Conservation (phyloP, 2,797 vertebrate genomes). For the Dermochelys coriacea region DNA sequence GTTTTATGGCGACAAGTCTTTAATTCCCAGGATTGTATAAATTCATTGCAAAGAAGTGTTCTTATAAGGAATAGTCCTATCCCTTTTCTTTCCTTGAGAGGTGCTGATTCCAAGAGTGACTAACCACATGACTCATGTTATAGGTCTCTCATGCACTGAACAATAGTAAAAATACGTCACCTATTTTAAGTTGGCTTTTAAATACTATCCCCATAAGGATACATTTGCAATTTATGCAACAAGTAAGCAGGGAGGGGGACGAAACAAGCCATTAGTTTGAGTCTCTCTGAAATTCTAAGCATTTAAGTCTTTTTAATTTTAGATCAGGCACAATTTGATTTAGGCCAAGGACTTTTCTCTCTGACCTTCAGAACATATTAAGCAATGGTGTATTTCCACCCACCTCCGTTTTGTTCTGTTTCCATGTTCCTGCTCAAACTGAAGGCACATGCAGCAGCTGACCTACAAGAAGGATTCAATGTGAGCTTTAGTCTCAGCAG, state of each 20-base stretch:
- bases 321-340: constrained; percentile 58
- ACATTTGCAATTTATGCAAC: background rate
- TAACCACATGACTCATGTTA: background rate
- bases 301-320: constrained; percentile 56
- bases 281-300: constrained; percentile 26
- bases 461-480: background rate
- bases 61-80: background rate
- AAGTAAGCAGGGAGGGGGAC: background rate
- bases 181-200: background rate
- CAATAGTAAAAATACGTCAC: background rate
- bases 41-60: background rate
- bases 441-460: background rate
- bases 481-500: background rate
- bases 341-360: constrained; percentile 65
- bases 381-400: constrained; percentile 45
- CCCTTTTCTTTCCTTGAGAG: background rate
- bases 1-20: background rate
- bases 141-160: background rate
- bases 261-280: constrained; percentile 8
- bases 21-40: accelerated
- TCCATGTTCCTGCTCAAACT: constrained; percentile 15
- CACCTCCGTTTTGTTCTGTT: constrained; percentile 25
- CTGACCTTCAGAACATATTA: constrained; percentile 49
- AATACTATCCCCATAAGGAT: background rate
- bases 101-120: background rate